phyloP scores from a whole-genome alignment of 1,140 invertebrate genomes.

The Drosophila kurseongensis region DNA sequence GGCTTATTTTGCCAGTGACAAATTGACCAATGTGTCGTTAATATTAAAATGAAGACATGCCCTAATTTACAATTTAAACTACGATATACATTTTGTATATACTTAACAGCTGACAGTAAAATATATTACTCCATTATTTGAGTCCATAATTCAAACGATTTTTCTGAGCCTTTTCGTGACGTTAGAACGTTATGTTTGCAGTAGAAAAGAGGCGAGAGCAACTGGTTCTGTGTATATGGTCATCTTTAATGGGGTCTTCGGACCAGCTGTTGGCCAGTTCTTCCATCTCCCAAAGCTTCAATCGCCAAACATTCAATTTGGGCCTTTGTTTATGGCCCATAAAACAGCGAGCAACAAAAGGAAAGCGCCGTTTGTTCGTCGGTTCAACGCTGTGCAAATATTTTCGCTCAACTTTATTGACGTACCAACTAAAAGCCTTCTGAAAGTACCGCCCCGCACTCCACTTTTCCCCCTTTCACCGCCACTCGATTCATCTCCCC shows the following conservation, averaged over 20 bases:
- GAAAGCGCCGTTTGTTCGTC: slow-evolving; percentile 17
- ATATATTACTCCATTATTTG: slow-evolving; percentile 14
- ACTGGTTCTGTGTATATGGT: slow-evolving; percentile 25
- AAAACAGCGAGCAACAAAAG: slow-evolving; percentile 34
- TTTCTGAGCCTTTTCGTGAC: neutral
- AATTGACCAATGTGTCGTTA: too few species aligned
- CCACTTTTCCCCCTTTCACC: neutral
- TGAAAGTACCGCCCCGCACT: slow-evolving; percentile 5
- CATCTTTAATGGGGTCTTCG: slow-evolving; percentile 18
- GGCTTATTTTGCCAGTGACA: too few species aligned
- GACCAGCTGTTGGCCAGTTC: slow-evolving; percentile 24
- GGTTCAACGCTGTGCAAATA: slow-evolving; percentile 43
- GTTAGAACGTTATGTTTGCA: slow-evolving; percentile 2
- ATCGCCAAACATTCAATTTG: slow-evolving; percentile 28
- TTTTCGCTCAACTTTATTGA: slow-evolving; percentile 54
- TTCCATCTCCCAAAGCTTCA: slow-evolving; percentile 11
- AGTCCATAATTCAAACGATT: slow-evolving; percentile 2
- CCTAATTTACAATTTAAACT: neutral
- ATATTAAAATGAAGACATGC: neutral
- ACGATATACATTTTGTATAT: neutral
- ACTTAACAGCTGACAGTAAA: slow-evolving; percentile 1
- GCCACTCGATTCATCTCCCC: slow-evolving; percentile 5
- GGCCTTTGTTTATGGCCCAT: slow-evolving; percentile 39
- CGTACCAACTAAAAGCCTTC: slow-evolving; percentile 38
- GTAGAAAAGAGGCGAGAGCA: slow-evolving; percentile 4